Evolutionary conservation across 2,888 invertebrate genomes (phyloP).

Genomic region (Folsomia candida): DNA sequence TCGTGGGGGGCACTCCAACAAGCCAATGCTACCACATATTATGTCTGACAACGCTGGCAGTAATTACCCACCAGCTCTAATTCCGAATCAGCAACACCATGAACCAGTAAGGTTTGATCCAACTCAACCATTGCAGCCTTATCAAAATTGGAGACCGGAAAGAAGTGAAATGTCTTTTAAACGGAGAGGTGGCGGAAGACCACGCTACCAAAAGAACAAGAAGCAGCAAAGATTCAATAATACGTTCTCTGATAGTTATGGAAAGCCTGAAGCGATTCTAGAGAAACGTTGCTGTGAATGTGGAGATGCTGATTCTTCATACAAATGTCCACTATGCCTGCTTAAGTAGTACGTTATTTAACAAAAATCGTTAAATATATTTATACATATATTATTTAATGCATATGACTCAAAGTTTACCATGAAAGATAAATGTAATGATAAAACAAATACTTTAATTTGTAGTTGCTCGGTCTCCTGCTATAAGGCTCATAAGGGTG

Average conservation of each 20-base stretch:
- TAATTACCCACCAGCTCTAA: not conserved
- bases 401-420: too few species aligned
- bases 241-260: not conserved
- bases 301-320: not conserved
- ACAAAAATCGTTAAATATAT: too few species aligned
- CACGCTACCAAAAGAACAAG: not conserved
- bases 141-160: not conserved
- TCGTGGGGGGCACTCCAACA: not conserved
- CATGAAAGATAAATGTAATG: too few species aligned
- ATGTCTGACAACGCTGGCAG: not conserved
- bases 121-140: too few species aligned
- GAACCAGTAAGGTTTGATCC: not conserved
- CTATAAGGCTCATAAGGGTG: not conserved
- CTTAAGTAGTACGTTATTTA: not conserved
- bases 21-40: not conserved
- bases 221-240: not conserved
- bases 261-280: not conserved
- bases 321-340: not conserved
- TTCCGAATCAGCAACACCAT: not conserved
- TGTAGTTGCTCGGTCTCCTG: not conserved
- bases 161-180: not conserved
- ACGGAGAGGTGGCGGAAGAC: not conserved
- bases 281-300: not conserved
- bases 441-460: not conserved
- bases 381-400: too few species aligned